Conservation (phyloP, 2,888 invertebrate genomes). For the Idaea straminata region DNA sequence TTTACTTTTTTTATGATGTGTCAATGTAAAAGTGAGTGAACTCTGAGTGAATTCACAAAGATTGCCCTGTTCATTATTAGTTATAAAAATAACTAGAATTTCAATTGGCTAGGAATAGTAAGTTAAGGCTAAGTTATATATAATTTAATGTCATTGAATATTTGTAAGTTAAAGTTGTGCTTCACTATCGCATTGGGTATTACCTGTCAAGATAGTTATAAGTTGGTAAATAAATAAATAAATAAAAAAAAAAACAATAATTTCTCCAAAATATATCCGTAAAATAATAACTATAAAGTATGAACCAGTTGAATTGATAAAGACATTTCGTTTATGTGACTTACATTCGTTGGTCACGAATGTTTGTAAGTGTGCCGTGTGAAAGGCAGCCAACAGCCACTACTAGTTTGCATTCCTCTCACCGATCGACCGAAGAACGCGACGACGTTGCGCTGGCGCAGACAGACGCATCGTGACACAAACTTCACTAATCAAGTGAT, state of each 20-base stretch:
- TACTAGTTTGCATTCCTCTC: constrained; percentile 68
- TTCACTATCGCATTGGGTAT: too few species aligned
- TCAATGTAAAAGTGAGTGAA: too few species aligned
- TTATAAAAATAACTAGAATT: too few species aligned
- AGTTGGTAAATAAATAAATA: too few species aligned
- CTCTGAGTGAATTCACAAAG: too few species aligned
- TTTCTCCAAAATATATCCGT: constrained; percentile 36
- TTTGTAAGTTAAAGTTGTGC: too few species aligned
- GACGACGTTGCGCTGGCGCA: constrained; percentile 20
- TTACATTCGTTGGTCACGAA: not conserved
- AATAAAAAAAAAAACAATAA: constrained; percentile 9
- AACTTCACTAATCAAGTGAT: constrained; percentile 7
- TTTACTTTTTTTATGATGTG: too few species aligned
- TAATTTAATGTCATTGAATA: too few species aligned
- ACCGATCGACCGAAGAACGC: constrained; percentile 27
- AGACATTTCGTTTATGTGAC: constrained; percentile 6
- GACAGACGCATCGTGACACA: not conserved
- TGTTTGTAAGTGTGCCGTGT: constrained; percentile 39
- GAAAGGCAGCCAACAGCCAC: constrained; percentile 49
- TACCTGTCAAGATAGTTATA: too few species aligned
- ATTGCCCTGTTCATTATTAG: too few species aligned
- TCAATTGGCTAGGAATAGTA: too few species aligned
- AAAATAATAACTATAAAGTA: constrained; percentile 25
- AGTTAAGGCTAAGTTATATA: too few species aligned
- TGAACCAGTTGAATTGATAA: constrained; percentile 5